These are phyloP conservation scores for Dicaeum eximium DNA, from an alignment of 2,113 vertebrate genomes.

Conservation along the genomic window DNA sequence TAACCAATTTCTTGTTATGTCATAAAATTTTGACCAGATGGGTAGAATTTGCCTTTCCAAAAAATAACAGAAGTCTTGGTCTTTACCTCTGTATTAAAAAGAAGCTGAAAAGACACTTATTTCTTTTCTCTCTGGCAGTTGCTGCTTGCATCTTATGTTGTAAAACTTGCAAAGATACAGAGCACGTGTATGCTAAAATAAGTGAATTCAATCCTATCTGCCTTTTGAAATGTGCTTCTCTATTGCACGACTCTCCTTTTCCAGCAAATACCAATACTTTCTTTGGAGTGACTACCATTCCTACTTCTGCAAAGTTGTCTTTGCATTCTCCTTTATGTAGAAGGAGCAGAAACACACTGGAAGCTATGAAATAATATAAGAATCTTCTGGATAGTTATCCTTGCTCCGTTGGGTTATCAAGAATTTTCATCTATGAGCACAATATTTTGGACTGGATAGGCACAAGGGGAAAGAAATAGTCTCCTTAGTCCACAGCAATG, in stretches of 20 bases:
- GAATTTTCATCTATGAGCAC: not conserved
- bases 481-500: not conserved
- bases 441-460: not conserved
- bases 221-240: not conserved
- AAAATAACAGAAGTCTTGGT: not conserved
- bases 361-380: not conserved
- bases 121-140: not conserved
- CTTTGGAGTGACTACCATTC: not conserved
- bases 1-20: not conserved
- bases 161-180: not conserved
- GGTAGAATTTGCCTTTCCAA: not conserved
- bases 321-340: not conserved
- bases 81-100: not conserved
- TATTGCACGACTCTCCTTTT: not conserved
- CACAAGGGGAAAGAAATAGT: not conserved
- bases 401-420: not conserved
- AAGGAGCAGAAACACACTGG: not conserved
- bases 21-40: not conserved
- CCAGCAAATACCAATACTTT: not conserved
- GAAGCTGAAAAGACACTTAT: not conserved
- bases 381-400: not conserved
- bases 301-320: not conserved
- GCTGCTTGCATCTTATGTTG: not conserved
- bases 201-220: not conserved
- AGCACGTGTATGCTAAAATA: not conserved